Evolutionary conservation across 2,113 vertebrate genomes (phyloP).

Genomic region (Andinoacara biseriatus): DNA sequence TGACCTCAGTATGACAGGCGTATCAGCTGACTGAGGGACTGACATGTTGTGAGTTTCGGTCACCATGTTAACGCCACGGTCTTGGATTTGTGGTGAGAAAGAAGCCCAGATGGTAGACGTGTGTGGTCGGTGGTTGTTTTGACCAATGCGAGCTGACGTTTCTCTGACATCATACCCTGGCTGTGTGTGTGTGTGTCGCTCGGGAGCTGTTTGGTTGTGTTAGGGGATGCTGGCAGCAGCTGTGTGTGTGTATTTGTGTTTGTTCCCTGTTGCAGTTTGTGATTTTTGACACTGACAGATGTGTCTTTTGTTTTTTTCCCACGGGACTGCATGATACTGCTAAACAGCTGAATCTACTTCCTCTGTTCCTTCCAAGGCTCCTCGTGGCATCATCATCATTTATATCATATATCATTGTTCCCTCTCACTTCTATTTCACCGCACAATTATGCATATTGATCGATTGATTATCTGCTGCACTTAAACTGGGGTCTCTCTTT

Average conservation of each 20-base stretch:
- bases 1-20: background rate
- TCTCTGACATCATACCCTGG: constrained; percentile 14
- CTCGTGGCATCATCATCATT: background rate
- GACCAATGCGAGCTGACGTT: constrained; percentile 21
- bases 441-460: background rate
- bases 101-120: constrained; percentile 10
- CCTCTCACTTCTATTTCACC: background rate
- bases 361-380: background rate
- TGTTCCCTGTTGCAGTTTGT: constrained; percentile 21
- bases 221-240: constrained; percentile 41
- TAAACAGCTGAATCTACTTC: background rate
- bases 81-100: background rate
- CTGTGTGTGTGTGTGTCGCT: constrained; percentile 15
- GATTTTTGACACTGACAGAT: constrained; percentile 38
- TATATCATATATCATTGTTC: background rate
- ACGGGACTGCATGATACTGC: constrained; percentile 2
- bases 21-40: background rate
- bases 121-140: constrained; percentile 35
- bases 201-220: constrained; percentile 50
- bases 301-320: constrained; percentile 28
- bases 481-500: background rate
- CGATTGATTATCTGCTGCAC: background rate
- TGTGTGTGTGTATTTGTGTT: constrained; percentile 29
- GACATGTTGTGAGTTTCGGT: constrained; percentile 5
- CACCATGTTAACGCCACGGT: background rate